Conservation (phyloP, 2,797 vertebrate genomes). For the Diplodus sargus region DNA sequence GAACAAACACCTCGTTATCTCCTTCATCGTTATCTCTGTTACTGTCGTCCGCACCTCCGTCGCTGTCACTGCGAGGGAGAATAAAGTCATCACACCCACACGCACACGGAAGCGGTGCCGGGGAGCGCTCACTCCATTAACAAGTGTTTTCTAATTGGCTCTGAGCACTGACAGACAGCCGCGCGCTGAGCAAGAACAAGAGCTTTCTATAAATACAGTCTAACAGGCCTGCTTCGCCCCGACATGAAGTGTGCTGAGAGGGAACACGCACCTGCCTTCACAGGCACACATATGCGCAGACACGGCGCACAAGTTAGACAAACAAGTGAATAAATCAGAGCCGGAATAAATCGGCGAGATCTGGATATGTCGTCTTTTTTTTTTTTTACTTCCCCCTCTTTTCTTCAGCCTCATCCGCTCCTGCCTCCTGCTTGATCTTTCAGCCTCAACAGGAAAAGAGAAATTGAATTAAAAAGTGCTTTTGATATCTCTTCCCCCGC, state of each 20-base stretch:
- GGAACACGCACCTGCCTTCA: slow-evolving; percentile 39
- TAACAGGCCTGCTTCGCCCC: slow-evolving; percentile 49
- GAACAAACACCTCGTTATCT: slow-evolving; percentile 65
- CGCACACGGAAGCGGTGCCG: neutral
- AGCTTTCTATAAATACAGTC: slow-evolving; percentile 79
- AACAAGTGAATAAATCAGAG: slow-evolving; percentile 75
- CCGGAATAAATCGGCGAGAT: slow-evolving; percentile 70
- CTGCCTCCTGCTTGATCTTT: slow-evolving; percentile 72
- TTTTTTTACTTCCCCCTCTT: neutral
- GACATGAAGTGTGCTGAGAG: slow-evolving; percentile 36
- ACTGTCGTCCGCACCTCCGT: slow-evolving; percentile 46
- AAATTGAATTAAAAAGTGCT: slow-evolving; percentile 84
- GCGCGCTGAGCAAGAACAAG: slow-evolving; percentile 43
- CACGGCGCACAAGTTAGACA: slow-evolving; percentile 57
- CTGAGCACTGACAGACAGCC: slow-evolving; percentile 76
- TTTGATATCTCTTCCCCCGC: slow-evolving; percentile 79
- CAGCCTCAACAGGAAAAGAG: slow-evolving; percentile 72
- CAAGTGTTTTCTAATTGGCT: slow-evolving; percentile 81
- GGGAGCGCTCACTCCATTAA: slow-evolving; percentile 69
- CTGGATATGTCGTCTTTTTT: slow-evolving; percentile 42
- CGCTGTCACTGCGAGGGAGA: slow-evolving; percentile 31
- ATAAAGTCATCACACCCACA: slow-evolving; percentile 67
- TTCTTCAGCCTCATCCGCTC: slow-evolving; percentile 54
- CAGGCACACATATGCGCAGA: slow-evolving; percentile 11
- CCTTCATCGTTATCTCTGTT: slow-evolving; percentile 50